phyloP scores from a whole-genome alignment of 2,113 vertebrate species.

The human (Homo sapiens) region GRCh38 chr13:99722501-99723000 shows the following conservation, averaged over 20 bases:
- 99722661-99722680: background rate
- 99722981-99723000: conserved; percentile 90
- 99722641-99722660: background rate
- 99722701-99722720: conserved; percentile 41
- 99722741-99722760: conserved; percentile 65
- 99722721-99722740: conserved; percentile 55
- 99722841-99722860: conserved; percentile 93
- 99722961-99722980: conserved; percentile 95
- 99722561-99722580: background rate
- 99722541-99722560: background rate
- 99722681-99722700: conserved; percentile 42
- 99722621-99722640: background rate
- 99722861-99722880: conserved; percentile 91
- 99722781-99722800: conserved; percentile 88
- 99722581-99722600: background rate
- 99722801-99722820: conserved; percentile 92
- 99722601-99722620: background rate
- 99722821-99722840: conserved; percentile 86
- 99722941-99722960: conserved; percentile 94
- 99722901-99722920: conserved; percentile 78
- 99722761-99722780: conserved; percentile 85
- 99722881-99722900: conserved; percentile 80
- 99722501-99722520: background rate
- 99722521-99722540: background rate
- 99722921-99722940: conserved; percentile 90